These are phyloP conservation scores for Capitulum mitella DNA, from an alignment of 2,888 invertebrate genomes.

Conservation along the genomic window DNA sequence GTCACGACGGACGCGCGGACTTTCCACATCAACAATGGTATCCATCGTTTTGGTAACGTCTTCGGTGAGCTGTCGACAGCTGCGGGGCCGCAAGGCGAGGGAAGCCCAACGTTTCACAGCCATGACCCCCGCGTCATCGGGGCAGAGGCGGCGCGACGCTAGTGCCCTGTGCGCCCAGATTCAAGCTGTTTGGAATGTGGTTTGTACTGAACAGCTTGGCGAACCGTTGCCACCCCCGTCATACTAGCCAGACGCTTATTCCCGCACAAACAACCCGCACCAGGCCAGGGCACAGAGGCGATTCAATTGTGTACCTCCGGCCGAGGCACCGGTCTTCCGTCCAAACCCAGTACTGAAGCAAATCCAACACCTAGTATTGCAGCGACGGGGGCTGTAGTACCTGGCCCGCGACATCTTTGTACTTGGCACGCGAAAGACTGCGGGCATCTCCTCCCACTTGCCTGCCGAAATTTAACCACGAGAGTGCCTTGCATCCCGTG, in stretches of 20 bases:
- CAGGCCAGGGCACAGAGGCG: not conserved
- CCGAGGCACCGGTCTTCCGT: not conserved
- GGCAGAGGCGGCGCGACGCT: slow-evolving; percentile 4
- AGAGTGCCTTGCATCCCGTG: not conserved
- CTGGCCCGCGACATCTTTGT: slow-evolving; percentile 1
- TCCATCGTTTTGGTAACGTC: not conserved
- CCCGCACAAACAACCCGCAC: not conserved
- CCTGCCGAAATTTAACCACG: not conserved
- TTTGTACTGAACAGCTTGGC: slow-evolving; percentile 17
- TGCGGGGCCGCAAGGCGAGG: not conserved
- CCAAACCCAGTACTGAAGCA: not conserved
- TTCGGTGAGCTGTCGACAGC: not conserved
- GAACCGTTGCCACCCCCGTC: not conserved
- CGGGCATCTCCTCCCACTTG: not conserved
- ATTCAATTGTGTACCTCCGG: not conserved
- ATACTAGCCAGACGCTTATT: not conserved
- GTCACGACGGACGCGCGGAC: not conserved
- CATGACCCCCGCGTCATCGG: not conserved
- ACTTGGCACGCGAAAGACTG: not conserved
- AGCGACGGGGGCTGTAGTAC: not conserved
- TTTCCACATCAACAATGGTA: not conserved
- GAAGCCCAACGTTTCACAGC: slow-evolving; percentile 11
- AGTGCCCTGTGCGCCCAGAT: not conserved
- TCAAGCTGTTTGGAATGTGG: slow-evolving; percentile 17
- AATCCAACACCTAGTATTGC: not conserved